phyloP scores from a whole-genome alignment of 1,140 invertebrate genomes.

The Archegozetes longisetosus region DNA sequence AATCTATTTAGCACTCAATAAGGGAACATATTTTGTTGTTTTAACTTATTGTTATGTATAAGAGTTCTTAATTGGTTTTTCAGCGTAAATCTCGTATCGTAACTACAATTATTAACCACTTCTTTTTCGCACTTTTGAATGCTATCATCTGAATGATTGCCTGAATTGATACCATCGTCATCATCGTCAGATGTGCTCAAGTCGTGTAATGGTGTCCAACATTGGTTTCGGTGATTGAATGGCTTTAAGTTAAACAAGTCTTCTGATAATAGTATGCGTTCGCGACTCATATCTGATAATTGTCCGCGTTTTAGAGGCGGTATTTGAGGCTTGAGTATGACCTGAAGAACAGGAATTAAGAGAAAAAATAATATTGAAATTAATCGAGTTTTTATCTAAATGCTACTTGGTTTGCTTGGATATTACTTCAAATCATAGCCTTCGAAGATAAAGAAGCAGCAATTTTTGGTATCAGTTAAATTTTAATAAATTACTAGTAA shows the following conservation, averaged over 20 bases:
- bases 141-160: background rate
- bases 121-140: background rate
- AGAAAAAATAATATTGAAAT: no score
- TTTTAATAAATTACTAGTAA: no score
- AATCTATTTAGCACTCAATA: no score
- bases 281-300: background rate
- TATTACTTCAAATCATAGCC: background rate
- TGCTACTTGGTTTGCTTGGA: no score
- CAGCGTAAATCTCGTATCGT: conserved; percentile 8
- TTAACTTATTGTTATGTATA: conserved; percentile 5
- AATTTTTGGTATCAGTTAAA: no score
- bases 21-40: background rate
- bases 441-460: no score
- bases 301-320: conserved; percentile 4
- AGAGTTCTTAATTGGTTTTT: conserved; percentile 12
- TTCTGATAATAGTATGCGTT: background rate
- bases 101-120: background rate
- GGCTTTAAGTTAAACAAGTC: conserved; percentile 4
- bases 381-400: no score
- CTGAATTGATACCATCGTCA: conserved; percentile 6
- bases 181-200: conserved; percentile 3
- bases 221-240: background rate
- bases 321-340: background rate
- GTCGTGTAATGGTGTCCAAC: conserved; percentile 12
- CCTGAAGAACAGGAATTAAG: background rate